Evolutionary conservation across 2,888 invertebrate species (phyloP).

Genomic region (Petrophora chlorosata): DNA sequence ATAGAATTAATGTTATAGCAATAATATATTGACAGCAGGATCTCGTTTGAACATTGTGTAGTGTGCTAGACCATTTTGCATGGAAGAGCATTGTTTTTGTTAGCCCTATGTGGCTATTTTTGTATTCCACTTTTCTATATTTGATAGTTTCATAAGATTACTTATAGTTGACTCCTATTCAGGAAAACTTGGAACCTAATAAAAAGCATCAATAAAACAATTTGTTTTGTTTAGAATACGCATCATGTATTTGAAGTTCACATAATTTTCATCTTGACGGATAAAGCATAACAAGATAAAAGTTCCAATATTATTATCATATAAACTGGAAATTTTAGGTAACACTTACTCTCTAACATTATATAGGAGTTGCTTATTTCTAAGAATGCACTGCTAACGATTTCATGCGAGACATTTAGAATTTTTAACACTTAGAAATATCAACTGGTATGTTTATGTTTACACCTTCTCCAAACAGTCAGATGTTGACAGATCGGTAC

Average conservation of each 20-base stretch:
- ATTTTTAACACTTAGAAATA: slow-evolving; percentile 32
- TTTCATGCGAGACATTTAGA: slow-evolving; percentile 39
- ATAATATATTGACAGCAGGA: slow-evolving; percentile 12
- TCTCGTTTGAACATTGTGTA: neutral
- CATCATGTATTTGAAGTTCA: slow-evolving; percentile 56
- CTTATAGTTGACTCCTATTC: slow-evolving; percentile 1
- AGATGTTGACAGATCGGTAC: slow-evolving; percentile 11
- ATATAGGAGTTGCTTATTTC: slow-evolving; percentile 45
- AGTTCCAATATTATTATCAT: slow-evolving; percentile 44
- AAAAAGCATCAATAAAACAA: slow-evolving; percentile 23
- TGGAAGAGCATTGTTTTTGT: slow-evolving; percentile 4
- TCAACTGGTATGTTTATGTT: slow-evolving; percentile 21
- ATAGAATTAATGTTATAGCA: slow-evolving; percentile 14
- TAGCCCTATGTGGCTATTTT: slow-evolving; percentile 8
- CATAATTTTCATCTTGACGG: slow-evolving; percentile 41
- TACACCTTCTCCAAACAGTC: slow-evolving; percentile 1
- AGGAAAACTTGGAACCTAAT: slow-evolving; percentile 9
- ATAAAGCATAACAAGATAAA: slow-evolving; percentile 44
- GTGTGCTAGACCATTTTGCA: neutral
- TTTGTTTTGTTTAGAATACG: slow-evolving; percentile 35
- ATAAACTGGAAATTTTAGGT: slow-evolving; percentile 48
- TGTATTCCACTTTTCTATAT: slow-evolving; percentile 8
- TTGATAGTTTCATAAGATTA: slow-evolving; percentile 11
- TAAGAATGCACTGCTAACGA: slow-evolving; percentile 54
- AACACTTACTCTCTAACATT: slow-evolving; percentile 1